phyloP scores from a whole-genome alignment of 2,888 invertebrate genomes.

The Heliconius erato region DNA sequence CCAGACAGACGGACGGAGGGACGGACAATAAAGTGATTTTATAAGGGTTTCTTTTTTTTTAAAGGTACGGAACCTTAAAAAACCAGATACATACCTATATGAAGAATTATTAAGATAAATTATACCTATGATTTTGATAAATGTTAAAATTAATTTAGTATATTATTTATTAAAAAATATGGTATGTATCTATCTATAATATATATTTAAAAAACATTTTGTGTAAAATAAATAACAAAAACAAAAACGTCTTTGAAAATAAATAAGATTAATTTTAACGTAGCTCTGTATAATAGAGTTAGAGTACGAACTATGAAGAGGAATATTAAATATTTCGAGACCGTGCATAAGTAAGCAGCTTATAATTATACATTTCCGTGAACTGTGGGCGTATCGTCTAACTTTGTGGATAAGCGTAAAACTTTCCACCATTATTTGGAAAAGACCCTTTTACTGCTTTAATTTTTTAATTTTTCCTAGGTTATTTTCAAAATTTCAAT shows the following conservation, averaged over 20 bases:
- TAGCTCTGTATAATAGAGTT: conserved; percentile 7
- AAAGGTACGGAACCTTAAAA: too few relatives aligned
- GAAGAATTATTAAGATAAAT: too few relatives aligned
- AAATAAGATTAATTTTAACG: conserved; percentile 18
- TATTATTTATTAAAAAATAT: too few relatives aligned
- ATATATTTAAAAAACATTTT: neutral
- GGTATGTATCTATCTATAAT: neutral
- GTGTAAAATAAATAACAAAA: too few relatives aligned
- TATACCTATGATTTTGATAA: too few relatives aligned
- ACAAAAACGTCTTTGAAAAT: neutral
- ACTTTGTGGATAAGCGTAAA: conserved; percentile 40
- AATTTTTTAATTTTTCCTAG: conserved; percentile 27
- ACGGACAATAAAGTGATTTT: too few relatives aligned
- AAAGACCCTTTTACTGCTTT: conserved; percentile 25
- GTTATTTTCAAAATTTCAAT: conserved; percentile 15
- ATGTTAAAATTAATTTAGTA: too few relatives aligned
- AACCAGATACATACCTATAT: too few relatives aligned
- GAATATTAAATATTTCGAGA: conserved; percentile 35
- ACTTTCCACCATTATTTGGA: conserved; percentile 36
- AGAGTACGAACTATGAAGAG: conserved; percentile 12
- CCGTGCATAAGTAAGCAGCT: conserved; percentile 37
- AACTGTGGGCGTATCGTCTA: conserved; percentile 39
- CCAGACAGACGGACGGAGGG: too few relatives aligned
- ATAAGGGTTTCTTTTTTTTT: too few relatives aligned
- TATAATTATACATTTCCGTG: conserved; percentile 43